Conservation (phyloP, 2,113 vertebrate genomes). For the Brachypodius melanocephalos region DNA sequence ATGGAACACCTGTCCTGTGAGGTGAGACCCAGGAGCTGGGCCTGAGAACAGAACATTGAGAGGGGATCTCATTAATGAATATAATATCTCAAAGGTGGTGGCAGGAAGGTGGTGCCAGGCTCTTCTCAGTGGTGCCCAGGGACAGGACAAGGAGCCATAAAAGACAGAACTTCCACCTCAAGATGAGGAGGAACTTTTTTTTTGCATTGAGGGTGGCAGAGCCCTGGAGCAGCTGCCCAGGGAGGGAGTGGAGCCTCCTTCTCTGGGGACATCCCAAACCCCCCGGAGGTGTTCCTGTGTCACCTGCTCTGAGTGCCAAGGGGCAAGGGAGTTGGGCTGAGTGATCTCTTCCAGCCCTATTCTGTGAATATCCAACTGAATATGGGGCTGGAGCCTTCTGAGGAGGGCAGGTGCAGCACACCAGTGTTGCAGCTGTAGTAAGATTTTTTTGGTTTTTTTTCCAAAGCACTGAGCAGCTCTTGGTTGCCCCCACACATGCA, state of each 20-base stretch:
- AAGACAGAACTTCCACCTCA: not conserved
- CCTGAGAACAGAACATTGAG: not conserved
- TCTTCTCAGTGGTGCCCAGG: not conserved
- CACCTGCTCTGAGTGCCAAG: not conserved
- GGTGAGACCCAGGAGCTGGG: not conserved
- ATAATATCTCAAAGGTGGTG: not conserved
- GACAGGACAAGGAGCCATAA: not conserved
- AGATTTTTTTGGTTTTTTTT: not conserved
- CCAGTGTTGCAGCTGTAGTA: not conserved
- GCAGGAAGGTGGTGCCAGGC: not conserved
- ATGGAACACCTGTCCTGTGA: not conserved
- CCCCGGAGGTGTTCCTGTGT: fast-evolving
- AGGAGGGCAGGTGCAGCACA: not conserved
- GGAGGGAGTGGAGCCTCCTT: fast-evolving
- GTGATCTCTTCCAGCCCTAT: not conserved
- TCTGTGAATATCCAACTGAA: not conserved
- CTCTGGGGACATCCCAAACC: not conserved
- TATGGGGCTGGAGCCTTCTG: not conserved
- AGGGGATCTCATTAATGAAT: not conserved
- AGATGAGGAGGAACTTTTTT: too few relatives aligned
- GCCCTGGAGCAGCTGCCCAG: not conserved
- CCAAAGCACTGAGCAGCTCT: not conserved
- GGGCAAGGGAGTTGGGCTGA: too few relatives aligned
- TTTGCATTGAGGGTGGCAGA: not conserved
- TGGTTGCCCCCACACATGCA: not conserved